Conservation (phyloP, 2,797 vertebrate species). For the Pelochelys cantorii region DNA sequence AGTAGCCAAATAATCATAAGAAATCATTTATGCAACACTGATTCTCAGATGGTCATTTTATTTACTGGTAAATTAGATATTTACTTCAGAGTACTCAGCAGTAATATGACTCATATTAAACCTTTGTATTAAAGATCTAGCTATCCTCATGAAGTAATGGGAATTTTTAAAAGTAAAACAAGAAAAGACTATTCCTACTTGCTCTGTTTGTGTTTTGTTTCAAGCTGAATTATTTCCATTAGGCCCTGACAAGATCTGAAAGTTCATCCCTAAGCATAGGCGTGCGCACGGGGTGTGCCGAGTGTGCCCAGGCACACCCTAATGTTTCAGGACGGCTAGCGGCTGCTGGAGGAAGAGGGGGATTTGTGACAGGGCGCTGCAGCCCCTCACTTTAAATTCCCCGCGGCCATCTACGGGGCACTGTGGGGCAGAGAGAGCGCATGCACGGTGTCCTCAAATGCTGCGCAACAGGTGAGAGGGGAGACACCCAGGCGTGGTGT, state of each 20-base stretch:
- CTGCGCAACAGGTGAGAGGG: too few relatives aligned
- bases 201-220: background rate
- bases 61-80: background rate
- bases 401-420: too few relatives aligned
- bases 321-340: too few relatives aligned
- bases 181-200: background rate
- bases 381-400: too few relatives aligned
- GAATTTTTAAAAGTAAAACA: background rate
- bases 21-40: background rate
- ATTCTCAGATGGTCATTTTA: background rate
- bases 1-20: background rate
- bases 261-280: background rate
- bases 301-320: too few relatives aligned
- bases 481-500: too few relatives aligned
- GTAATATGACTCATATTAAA: background rate
- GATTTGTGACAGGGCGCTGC: too few relatives aligned
- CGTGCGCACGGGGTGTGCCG: too few relatives aligned
- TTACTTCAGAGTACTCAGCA: background rate
- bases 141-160: background rate
- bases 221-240: background rate
- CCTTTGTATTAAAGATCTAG: background rate
- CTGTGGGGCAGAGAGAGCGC: too few relatives aligned
- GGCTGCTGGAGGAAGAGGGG: too few relatives aligned
- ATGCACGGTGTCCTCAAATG: too few relatives aligned
- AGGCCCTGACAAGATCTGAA: background rate